Evolutionary conservation across 2,797 vertebrate species (phyloP), one percentile per base, ranked within the genome.

Genomic region (Mycteria americana): DNA sequence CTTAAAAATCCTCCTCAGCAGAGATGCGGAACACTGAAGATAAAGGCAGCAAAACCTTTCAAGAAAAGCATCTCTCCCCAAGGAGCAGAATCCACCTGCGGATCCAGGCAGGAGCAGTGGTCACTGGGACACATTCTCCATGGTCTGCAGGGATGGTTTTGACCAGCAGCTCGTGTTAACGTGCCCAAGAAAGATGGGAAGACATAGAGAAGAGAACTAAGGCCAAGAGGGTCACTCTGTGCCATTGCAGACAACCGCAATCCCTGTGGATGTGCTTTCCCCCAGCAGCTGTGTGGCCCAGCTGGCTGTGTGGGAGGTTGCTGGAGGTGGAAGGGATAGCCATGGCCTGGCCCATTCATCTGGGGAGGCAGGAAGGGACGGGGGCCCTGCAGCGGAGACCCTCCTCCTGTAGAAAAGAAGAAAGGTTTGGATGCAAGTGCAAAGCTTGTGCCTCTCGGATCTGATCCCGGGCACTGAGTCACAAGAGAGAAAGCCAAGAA

Each of bases 281-380:
- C 13, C 6, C 37, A 18, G 46, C 35, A 59, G 69, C 65, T 0
- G 0, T 25, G 31, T 1, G 8, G 30, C 28, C 74, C 56, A 35
- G 43, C 27, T 50, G 65, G 70, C 43, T 31, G 16, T 22, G 74
- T 41, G 54, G 54, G 83, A 90, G 57, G 50, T 2, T 56, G 50
- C 57, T 51, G 45, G 57, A 72, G 51, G 53, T 88, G 41, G 43
- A 65, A 89, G 43, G 28, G 39, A 77, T 7, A 70, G 43, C 18
- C 50, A 18, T 4, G 19, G 77, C 43, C 68, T 56, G 80, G 50
- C 37, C 31, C 6, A 6, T 41, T 65, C 65, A 23, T 1, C 18
- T 28, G 35, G 33, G 57, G 28, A 85, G 35, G 17, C 22, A 12
- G 79, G 25, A 88, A 79, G 35, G 63, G 50, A 86, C 3, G 2